Conservation (phyloP, 1,140 invertebrate species). For the Oedothorax gibbosus region DNA sequence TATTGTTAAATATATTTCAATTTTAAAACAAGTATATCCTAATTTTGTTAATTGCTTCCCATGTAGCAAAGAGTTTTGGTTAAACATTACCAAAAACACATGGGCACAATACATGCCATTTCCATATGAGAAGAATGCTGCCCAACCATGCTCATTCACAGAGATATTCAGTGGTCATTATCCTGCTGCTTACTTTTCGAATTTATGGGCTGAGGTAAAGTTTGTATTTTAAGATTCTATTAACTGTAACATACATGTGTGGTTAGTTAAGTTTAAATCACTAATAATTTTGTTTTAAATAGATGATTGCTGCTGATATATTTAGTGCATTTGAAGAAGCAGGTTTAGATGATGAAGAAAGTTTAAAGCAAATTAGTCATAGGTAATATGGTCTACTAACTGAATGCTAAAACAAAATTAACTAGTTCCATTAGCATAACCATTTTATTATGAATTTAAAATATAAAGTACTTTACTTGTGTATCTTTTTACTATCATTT, state of each 20-base stretch:
- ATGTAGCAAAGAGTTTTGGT: conserved; percentile 79
- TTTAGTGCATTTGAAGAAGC: conserved; percentile 86
- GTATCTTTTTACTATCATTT: not conserved
- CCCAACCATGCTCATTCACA: conserved; percentile 82
- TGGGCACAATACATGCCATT: conserved; percentile 84
- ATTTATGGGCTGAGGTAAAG: conserved; percentile 69
- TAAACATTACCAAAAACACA: conserved; percentile 78
- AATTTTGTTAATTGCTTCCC: conserved; percentile 52
- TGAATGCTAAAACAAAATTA: not conserved
- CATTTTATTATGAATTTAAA: not conserved
- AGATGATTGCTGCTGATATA: conserved; percentile 89
- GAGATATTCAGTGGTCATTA: conserved; percentile 68
- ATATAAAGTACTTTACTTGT: not conserved
- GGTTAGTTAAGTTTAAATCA: not conserved
- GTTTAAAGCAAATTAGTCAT: conserved; percentile 42
- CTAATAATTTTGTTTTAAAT: conserved; percentile 69
- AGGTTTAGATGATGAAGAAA: conserved; percentile 62
- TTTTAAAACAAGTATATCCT: too few species aligned
- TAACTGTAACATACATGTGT: not conserved
- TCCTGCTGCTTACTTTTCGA: conserved; percentile 70
- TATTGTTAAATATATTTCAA: too few species aligned
- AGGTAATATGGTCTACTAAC: conserved; percentile 47
- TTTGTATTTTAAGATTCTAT: not conserved
- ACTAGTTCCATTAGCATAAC: not conserved
- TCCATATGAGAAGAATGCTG: conserved; percentile 80